Conservation (phyloP, 2,888 invertebrate species). For the Chrysomela aeneicollis region DNA sequence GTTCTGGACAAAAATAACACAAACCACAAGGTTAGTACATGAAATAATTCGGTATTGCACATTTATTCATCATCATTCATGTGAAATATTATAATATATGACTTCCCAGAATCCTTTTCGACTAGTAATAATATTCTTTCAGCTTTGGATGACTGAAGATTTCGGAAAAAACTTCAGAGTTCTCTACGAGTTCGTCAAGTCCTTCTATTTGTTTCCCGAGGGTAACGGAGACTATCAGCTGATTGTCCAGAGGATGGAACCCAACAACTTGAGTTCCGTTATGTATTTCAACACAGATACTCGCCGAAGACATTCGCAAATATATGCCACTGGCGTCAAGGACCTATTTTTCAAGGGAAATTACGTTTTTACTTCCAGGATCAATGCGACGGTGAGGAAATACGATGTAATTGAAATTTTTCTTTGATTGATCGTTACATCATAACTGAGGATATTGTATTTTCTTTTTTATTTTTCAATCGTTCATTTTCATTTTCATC, state of each 20-base stretch:
- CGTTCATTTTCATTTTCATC: too few species aligned
- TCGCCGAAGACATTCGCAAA: constrained; percentile 45
- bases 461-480: too few species aligned
- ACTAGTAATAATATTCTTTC: constrained; percentile 53
- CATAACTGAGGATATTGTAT: too few species aligned
- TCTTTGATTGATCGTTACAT: too few species aligned
- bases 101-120: too few species aligned
- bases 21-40: constrained; percentile 65
- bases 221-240: constrained; percentile 60
- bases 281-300: constrained; percentile 57
- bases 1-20: constrained; percentile 77
- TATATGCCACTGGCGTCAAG: constrained; percentile 68
- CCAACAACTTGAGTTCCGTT: constrained; percentile 67
- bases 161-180: constrained; percentile 76
- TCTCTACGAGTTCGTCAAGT: constrained; percentile 78
- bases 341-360: constrained; percentile 86
- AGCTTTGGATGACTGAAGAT: constrained; percentile 81
- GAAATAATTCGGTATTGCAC: too few species aligned
- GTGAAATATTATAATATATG: too few species aligned
- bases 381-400: constrained; percentile 66
- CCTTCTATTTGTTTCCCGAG: constrained; percentile 76
- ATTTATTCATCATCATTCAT: too few species aligned
- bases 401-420: too few species aligned
- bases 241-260: constrained; percentile 74
- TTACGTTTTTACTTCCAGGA: constrained; percentile 84